Percentiles rank a stretch among this genome's conserved stretches.
These are phyloP conservation scores for Pyralis farinalis DNA, from an alignment of 2,888 invertebrate species.

Conservation along the genomic window DNA sequence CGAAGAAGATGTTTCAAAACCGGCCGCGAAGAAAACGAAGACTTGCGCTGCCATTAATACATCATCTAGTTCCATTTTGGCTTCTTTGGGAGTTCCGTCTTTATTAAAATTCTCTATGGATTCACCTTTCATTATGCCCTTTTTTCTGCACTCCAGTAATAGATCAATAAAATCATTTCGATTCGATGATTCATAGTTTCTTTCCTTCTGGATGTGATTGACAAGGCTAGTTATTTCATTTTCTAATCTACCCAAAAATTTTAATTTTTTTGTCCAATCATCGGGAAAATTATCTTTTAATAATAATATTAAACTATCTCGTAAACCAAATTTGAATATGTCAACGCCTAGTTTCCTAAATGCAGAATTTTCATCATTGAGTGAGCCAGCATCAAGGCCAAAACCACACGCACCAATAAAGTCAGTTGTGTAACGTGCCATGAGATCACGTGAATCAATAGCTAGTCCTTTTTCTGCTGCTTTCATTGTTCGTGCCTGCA, in stretches of 20 bases:
- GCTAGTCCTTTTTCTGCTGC: constrained; percentile 9
- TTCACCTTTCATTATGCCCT: constrained; percentile 22
- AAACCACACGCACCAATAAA: constrained; percentile 39
- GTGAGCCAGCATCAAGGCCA: constrained; percentile 30
- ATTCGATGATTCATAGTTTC: constrained; percentile 25
- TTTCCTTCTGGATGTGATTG: constrained; percentile 12
- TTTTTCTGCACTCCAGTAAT: constrained; percentile 26
- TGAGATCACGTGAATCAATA: constrained; percentile 32
- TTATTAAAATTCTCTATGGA: constrained; percentile 22
- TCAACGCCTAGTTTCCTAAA: constrained; percentile 27
- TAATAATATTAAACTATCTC: neutral
- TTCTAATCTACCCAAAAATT: constrained; percentile 7
- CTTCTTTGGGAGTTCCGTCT: constrained; percentile 20
- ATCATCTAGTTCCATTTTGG: constrained; percentile 20
- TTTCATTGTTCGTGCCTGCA: constrained; percentile 13
- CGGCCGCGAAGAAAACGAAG: constrained; percentile 30
- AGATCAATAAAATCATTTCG: constrained; percentile 36
- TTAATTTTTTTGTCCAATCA: constrained; percentile 1
- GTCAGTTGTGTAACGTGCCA: constrained; percentile 36
- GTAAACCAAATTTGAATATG: constrained; percentile 21
- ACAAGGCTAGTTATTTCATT: constrained; percentile 12
- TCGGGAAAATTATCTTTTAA: constrained; percentile 13
- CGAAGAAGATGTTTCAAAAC: constrained; percentile 34
- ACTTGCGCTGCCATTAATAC: constrained; percentile 28
- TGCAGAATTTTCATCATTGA: constrained; percentile 28